phyloP scores from a whole-genome alignment of 1,140 invertebrate genomes.

The Frieseomelitta varia region DNA sequence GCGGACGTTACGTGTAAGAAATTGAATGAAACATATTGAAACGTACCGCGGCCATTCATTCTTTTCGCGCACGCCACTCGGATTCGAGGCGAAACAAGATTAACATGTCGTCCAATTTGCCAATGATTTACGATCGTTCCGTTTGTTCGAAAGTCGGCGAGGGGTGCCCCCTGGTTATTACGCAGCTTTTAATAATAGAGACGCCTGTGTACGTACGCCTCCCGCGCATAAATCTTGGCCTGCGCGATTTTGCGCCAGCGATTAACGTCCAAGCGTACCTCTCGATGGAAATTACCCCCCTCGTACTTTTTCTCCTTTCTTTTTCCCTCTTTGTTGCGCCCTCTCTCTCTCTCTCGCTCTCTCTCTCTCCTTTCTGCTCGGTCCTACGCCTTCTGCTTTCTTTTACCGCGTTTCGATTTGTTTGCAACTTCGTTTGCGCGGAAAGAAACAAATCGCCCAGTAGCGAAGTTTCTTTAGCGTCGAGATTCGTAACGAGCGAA shows the following conservation, averaged over 20 bases:
- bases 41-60: slow-evolving; percentile 46
- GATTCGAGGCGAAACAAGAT: slow-evolving; percentile 72
- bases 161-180: slow-evolving; percentile 72
- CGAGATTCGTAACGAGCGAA: too few species aligned
- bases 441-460: background rate
- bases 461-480: too few species aligned
- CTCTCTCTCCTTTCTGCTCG: background rate
- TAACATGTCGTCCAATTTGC: slow-evolving; percentile 73
- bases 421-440: background rate
- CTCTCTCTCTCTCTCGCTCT: background rate
- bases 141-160: slow-evolving; percentile 63
- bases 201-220: slow-evolving; percentile 70
- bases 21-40: slow-evolving; percentile 58
- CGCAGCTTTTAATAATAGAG: slow-evolving; percentile 77
- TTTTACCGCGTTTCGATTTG: background rate
- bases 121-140: slow-evolving; percentile 73
- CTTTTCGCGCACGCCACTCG: slow-evolving; percentile 43
- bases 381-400: background rate
- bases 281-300: slow-evolving; percentile 59
- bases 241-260: slow-evolving; percentile 63
- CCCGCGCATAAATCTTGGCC: slow-evolving; percentile 73
- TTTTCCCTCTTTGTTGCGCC: background rate
- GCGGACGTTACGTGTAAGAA: slow-evolving; percentile 21
- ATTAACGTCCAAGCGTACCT: slow-evolving; percentile 60
- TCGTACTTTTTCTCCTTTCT: too few species aligned